Base-by-base conservation (phyloP, 2,797 vertebrate species). In the Acipenser oxyrinchus region DNA sequence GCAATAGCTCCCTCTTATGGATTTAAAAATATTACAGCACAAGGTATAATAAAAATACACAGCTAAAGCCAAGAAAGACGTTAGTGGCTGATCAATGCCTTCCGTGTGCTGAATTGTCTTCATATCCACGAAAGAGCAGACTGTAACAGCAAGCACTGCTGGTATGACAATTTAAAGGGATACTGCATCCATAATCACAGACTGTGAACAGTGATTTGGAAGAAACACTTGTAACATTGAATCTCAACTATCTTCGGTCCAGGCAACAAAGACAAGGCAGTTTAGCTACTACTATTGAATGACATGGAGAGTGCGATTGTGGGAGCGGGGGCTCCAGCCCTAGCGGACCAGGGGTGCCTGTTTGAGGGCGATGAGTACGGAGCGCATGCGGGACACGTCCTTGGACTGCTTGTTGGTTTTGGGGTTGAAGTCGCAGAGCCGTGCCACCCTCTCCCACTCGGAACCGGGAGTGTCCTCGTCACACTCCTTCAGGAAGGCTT, bases 391-490 rank as follows among this genome's bases (percentile, higher is more conserved):
- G 0, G 97, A 99, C 69, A 99, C 94, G 23, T 99, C 97, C 88
- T 99, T 99, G 61, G 92, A 94, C 79, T 96, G 90, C 84, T 91
- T 92, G 89, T 93, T 97, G 88, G 94, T 98, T 87, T 99, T 98
- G 63, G 96, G 96, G 70, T 99, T 99, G 89, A 99, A 99, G 85
- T 99, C 96, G 55, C 97, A 99, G 64, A 99, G 93, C 62, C 94
- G 93, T 51, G 95, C 97, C 70, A 99, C 97, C 74, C 93, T 91
- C 78, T 98, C 97, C 97, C 97, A 99, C 76, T 95, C 94, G 0
- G 94, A 86, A 72, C 94, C 96, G 0, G 95, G 92, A 10, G 84
- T 87, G 64, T 97, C 92, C 68, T 93, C 90, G 62, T 95, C 93
- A 37, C 79, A 89, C 75, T 98, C 96, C 67, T 94, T 92, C 78